Evolutionary conservation across 2,888 invertebrate genomes (phyloP).

Genomic region (Acanthosepion pharaonis): DNA sequence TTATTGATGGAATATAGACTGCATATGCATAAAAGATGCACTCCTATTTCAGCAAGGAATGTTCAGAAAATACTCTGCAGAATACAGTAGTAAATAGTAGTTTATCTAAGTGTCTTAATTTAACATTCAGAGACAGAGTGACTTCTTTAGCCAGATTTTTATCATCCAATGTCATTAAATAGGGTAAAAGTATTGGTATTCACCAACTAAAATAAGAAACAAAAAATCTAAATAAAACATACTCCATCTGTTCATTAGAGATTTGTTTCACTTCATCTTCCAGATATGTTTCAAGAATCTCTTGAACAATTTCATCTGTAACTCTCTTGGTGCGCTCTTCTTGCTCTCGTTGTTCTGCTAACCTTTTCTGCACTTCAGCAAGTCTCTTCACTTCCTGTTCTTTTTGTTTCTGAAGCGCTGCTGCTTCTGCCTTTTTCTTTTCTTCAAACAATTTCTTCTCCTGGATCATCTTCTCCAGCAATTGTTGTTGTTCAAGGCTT

Average conservation of each 20-base stretch:
- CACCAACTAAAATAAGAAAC: too few relatives aligned
- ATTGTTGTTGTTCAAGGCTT: slow-evolving; percentile 50
- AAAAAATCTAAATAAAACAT: neutral
- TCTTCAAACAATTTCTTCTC: slow-evolving; percentile 47
- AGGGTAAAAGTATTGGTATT: too few relatives aligned
- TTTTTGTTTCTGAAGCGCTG: slow-evolving; percentile 40
- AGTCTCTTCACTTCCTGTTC: neutral
- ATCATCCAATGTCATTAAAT: too few relatives aligned
- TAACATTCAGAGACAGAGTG: too few relatives aligned
- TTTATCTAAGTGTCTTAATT: too few relatives aligned
- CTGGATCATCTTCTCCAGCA: slow-evolving; percentile 54
- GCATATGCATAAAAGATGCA: too few relatives aligned
- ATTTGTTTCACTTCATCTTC: neutral
- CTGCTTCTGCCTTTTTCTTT: slow-evolving; percentile 37
- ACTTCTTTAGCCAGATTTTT: too few relatives aligned
- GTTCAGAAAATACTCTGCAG: too few relatives aligned
- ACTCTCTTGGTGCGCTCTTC: slow-evolving; percentile 51
- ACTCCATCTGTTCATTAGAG: neutral
- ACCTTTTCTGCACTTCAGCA: slow-evolving; percentile 1
- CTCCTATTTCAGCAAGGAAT: too few relatives aligned
- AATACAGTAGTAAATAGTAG: too few relatives aligned
- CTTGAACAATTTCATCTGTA: neutral
- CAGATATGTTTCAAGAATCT: neutral
- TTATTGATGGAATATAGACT: too few relatives aligned
- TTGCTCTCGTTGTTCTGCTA: slow-evolving; percentile 48